Conservation (phyloP, 1,140 invertebrate genomes). For the Phymorhynchus buccinoides region DNA sequence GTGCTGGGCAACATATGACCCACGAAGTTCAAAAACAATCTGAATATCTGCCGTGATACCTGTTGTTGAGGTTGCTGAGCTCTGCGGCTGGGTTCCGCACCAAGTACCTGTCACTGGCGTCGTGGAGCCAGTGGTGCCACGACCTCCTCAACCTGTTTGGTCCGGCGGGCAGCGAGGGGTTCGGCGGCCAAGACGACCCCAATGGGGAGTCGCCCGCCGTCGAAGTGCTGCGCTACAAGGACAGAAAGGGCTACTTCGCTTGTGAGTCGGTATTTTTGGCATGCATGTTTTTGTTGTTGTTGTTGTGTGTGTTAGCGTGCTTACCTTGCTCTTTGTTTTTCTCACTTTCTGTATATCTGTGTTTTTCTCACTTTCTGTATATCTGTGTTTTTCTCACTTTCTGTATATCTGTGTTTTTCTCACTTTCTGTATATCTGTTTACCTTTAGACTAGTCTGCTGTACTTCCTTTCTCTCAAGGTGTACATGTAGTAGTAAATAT, state of each 20-base stretch:
- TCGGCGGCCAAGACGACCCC: constrained; percentile 49
- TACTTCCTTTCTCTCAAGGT: too few relatives aligned
- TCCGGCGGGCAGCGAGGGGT: constrained; percentile 9
- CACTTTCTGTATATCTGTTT: not conserved
- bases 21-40: too few relatives aligned
- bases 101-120: constrained; percentile 60
- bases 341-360: not conserved
- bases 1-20: too few relatives aligned
- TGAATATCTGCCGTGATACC: too few relatives aligned
- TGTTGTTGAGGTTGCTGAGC: constrained; percentile 65
- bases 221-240: constrained; percentile 72
- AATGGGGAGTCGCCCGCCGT: constrained; percentile 74
- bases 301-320: not conserved
- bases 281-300: not conserved
- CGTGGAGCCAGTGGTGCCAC: constrained; percentile 65
- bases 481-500: too few relatives aligned
- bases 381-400: not conserved
- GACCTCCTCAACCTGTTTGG: constrained; percentile 41
- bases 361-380: not conserved
- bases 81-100: constrained; percentile 57
- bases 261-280: constrained; percentile 64
- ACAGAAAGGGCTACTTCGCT: constrained; percentile 68
- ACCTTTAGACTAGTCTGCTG: too few relatives aligned
- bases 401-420: not conserved
- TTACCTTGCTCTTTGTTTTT: not conserved